phyloP scores from a whole-genome alignment of 2,888 invertebrate species.

The Micoletzkya japonica region DNA sequence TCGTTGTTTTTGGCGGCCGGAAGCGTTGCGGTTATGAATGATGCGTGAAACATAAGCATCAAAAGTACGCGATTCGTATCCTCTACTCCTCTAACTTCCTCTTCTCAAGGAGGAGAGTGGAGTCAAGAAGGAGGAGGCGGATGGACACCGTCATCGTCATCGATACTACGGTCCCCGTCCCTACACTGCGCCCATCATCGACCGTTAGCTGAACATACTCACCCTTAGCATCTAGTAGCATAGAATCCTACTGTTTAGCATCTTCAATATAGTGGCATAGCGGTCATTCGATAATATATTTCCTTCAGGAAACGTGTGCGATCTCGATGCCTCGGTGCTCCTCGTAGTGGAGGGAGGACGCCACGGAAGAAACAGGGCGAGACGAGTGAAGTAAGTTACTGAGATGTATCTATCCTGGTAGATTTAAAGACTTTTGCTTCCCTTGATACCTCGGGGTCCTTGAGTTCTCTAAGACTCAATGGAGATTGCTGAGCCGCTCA shows the following conservation, averaged over 20 bases:
- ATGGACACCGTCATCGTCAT: conserved; percentile 8
- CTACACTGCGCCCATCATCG: conserved; percentile 16
- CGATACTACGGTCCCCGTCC: background rate
- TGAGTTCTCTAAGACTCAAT: no score
- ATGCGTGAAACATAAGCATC: no score
- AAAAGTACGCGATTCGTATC: no score
- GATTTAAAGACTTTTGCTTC: background rate
- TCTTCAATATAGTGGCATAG: background rate
- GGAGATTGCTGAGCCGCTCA: no score
- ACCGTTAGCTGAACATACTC: conserved; percentile 7
- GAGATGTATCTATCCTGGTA: background rate
- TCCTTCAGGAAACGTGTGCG: conserved; percentile 46
- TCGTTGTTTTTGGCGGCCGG: no score
- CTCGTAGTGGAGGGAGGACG: conserved; percentile 40
- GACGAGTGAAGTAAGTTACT: conserved; percentile 39
- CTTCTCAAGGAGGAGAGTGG: background rate
- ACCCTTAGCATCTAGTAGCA: background rate
- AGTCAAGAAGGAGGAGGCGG: conserved; percentile 6
- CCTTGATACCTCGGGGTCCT: background rate
- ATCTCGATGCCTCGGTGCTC: conserved; percentile 50
- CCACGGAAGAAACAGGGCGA: conserved; percentile 38
- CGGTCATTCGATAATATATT: background rate
- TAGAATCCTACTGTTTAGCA: background rate
- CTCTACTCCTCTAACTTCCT: no score
- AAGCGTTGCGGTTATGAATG: no score